A percentile compares a stretch with the other conserved stretches of the same genome.
Conservation (phyloP, 2,797 vertebrate species). For the Lepilemur ruficaudatus region DNA sequence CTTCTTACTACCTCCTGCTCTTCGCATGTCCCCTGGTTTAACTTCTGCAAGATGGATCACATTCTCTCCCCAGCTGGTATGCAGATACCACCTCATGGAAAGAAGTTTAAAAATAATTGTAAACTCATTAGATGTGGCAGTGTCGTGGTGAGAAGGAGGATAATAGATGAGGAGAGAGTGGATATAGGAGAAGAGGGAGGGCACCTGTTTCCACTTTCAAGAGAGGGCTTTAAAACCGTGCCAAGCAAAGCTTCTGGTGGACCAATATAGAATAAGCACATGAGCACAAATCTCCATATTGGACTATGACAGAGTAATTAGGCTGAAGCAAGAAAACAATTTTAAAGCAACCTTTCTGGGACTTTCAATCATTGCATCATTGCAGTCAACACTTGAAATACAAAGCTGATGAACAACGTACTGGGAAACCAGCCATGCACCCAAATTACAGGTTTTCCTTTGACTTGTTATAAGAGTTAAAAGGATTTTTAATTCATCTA, state of each 20-base stretch:
- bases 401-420: neutral
- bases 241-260: neutral
- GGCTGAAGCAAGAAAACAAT: neutral
- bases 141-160: neutral
- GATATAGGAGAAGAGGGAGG: neutral
- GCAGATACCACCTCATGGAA: constrained; percentile 60
- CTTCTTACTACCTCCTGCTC: constrained; percentile 3
- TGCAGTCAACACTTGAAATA: constrained; percentile 8
- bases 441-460: constrained; percentile 41
- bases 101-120: constrained; percentile 65
- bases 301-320: neutral
- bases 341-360: neutral
- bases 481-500: neutral
- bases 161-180: neutral
- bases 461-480: constrained; percentile 21
- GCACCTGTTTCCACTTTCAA: neutral
- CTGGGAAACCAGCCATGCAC: neutral
- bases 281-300: neutral
- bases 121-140: constrained; percentile 34
- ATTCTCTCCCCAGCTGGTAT: neutral
- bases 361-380: neutral
- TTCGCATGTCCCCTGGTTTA: constrained; percentile 28
- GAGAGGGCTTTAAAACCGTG: neutral
- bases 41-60: neutral
- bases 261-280: neutral